Percentiles rank a stretch among this genome's conserved stretches.
phyloP scores from a whole-genome alignment of 2,113 vertebrate genomes.

The Lycaon pictus region DNA sequence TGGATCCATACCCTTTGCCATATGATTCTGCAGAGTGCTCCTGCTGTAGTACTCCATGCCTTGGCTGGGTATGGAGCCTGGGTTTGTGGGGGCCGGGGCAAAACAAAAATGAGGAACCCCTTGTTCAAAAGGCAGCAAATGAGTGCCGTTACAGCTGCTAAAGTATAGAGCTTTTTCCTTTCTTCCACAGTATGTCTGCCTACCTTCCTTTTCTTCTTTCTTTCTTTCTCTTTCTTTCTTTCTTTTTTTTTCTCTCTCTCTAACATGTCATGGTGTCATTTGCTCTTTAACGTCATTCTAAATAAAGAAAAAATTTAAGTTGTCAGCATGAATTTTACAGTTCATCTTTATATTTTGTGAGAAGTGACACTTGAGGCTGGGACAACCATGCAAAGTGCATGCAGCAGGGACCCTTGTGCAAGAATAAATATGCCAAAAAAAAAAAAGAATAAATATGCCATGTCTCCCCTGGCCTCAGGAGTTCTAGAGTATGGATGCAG shows the following conservation, averaged over 20 bases:
- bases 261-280: not conserved
- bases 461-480: not conserved
- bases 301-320: not conserved
- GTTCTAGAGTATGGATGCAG: not conserved
- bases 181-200: not conserved
- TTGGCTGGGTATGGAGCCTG: not conserved
- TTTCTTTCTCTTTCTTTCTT: not conserved
- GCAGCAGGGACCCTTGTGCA: not conserved
- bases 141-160: not conserved
- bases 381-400: not conserved
- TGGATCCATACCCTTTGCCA: not conserved
- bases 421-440: not conserved
- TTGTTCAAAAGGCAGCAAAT: slow-evolving; percentile 36
- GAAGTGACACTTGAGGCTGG: not conserved
- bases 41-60: not conserved
- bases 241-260: not conserved
- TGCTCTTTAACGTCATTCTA: slow-evolving; percentile 54
- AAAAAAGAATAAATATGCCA: not conserved
- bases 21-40: not conserved
- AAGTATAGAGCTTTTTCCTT: not conserved
- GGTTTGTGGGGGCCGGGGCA: not conserved
- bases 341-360: slow-evolving; percentile 39
- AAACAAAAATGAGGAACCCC: slow-evolving; percentile 14
- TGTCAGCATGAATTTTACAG: slow-evolving; percentile 30
- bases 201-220: not conserved